These are phyloP conservation scores for Dryobota labecula DNA, from an alignment of 2,888 invertebrate species.

Conservation along the genomic window DNA sequence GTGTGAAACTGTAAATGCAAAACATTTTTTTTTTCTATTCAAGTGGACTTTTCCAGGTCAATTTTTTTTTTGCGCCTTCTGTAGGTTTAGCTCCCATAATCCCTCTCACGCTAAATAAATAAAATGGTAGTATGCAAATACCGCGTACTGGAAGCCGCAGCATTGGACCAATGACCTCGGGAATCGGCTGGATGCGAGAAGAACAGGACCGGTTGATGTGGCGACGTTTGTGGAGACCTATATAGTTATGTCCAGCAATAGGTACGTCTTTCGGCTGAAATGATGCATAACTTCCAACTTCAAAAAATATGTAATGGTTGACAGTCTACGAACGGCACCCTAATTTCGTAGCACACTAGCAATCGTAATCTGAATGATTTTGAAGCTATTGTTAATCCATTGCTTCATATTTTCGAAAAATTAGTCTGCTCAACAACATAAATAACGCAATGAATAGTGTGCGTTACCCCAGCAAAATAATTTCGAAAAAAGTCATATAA, in stretches of 20 bases:
- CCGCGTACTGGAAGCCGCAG: neutral
- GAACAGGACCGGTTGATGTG: neutral
- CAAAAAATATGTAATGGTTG: neutral
- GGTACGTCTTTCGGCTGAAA: neutral
- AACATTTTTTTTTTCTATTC: conserved; percentile 56
- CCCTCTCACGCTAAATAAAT: conserved; percentile 11
- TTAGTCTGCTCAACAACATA: too few relatives aligned
- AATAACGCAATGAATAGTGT: too few relatives aligned
- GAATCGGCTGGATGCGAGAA: neutral
- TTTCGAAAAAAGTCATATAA: too few relatives aligned
- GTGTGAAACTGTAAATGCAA: conserved; percentile 69
- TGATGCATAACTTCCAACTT: neutral
- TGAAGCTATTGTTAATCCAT: too few relatives aligned
- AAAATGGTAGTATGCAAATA: neutral
- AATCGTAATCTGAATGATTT: too few relatives aligned
- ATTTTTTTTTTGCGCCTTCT: conserved; percentile 11
- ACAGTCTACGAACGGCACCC: neutral
- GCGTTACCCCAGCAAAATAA: too few relatives aligned
- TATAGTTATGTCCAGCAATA: neutral
- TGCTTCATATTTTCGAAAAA: too few relatives aligned
- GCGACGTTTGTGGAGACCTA: neutral
- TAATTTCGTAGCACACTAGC: too few relatives aligned
- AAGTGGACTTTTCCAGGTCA: conserved; percentile 54
- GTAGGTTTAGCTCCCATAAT: neutral
- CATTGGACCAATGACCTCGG: neutral